Evolutionary conservation across 2,113 vertebrate genomes (phyloP), one percentile per base, ranked within the genome.

Genomic region (Poecile atricapillus): DNA sequence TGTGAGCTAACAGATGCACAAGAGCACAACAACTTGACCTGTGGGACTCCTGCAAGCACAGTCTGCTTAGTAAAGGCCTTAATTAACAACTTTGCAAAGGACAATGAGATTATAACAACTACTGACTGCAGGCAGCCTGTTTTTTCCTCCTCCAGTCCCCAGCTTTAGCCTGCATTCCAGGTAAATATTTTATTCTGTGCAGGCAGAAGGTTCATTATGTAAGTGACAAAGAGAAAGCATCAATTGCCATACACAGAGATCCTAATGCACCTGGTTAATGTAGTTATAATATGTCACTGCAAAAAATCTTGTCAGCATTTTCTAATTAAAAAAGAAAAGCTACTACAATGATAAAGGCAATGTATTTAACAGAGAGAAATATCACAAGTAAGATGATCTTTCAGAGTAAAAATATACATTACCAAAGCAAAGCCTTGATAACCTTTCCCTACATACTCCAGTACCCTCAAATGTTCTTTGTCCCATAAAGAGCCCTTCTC

Each of bases 81-180:
- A 96, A 97, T 96, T 97, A 96, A 95, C 95, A 97, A 96, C 94
- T 97, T 95, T 85, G 86, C 92, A 92, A 92, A 95, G 96, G 95
- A 97, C 96, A 97, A 94, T 95, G 86, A 97, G 95, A 97, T 97
- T 94, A 95, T 95, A 97, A 96, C 94, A 93, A 96, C 96, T 97
- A 95, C 88, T 96, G 93, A 94, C 90, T 81, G 92, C 95, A 96
- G 87, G 93, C 90, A 96, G 92, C 81, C 84, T 86, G 63, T 19
- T 89, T 95, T 92, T 89, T 5, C 63, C 81, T 95, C 75, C 75
- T 86, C 68, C 92, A 87, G 71, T 83, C 88, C 84, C 79, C 81
- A 82, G 90, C 86, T 94, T 93, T 86, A 94, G 81, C 70, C 89
- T 93, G 69, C 71, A 90, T 91, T 94, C 87, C 87, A 93, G 95